Evolutionary conservation across 2,888 invertebrate species (phyloP).

Genomic region (Leucoptera coffeella): DNA sequence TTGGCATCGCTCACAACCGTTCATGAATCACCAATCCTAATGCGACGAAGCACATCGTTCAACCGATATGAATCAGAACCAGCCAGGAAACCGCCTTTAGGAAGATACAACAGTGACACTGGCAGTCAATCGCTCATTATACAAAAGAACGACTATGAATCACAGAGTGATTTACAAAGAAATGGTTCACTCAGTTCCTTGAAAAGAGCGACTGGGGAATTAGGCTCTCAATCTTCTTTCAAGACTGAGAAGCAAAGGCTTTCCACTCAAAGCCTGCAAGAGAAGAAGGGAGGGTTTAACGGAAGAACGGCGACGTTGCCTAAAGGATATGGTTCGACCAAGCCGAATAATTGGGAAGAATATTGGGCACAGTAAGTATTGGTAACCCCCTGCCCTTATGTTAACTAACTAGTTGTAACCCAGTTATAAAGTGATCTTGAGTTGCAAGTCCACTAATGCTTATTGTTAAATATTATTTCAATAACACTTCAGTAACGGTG

Average conservation of each 20-base stretch:
- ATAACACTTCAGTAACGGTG: no score
- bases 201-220: not conserved
- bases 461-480: no score
- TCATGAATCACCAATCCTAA: constrained; percentile 31
- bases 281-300: constrained; percentile 26
- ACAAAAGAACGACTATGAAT: not conserved
- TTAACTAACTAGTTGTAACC: no score
- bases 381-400: no score
- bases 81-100: constrained; percentile 16
- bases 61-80: constrained; percentile 16
- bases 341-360: constrained; percentile 40
- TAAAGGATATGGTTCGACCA: constrained; percentile 31
- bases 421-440: no score
- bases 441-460: no score
- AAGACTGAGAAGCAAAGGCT: constrained; percentile 29
- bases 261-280: constrained; percentile 28
- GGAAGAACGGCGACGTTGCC: constrained; percentile 31
- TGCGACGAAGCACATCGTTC: constrained; percentile 21
- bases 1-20: constrained; percentile 27
- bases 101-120: constrained; percentile 12
- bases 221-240: constrained; percentile 9
- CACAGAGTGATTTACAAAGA: not conserved
- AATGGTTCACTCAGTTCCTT: not conserved
- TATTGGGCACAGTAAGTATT: constrained; percentile 48
- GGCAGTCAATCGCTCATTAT: constrained; percentile 11